These are phyloP conservation scores for Mythimna impura DNA, from an alignment of 2,888 invertebrate genomes.

Conservation along the genomic window DNA sequence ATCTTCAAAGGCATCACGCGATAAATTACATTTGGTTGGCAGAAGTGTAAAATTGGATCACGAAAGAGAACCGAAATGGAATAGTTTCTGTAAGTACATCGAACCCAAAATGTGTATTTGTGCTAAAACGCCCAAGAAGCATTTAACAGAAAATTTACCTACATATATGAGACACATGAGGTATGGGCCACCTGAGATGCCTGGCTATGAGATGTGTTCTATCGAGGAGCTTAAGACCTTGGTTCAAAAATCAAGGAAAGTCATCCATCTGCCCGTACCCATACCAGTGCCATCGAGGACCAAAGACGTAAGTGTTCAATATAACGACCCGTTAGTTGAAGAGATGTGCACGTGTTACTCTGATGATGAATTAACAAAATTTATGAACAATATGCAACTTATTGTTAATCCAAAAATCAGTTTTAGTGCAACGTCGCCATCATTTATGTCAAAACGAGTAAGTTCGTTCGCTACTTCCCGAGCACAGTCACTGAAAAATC, in stretches of 20 bases:
- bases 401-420: background rate
- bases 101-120: conserved; percentile 77
- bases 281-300: conserved; percentile 67
- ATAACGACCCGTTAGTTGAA: conserved; percentile 77
- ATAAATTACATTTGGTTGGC: conserved; percentile 72
- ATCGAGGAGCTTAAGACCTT: conserved; percentile 73
- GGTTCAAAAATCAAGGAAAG: conserved; percentile 70
- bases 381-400: background rate
- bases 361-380: conserved; percentile 21
- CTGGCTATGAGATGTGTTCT: conserved; percentile 79
- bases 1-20: background rate
- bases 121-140: conserved; percentile 77
- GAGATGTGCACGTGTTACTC: conserved; percentile 76
- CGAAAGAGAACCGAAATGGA: conserved; percentile 83
- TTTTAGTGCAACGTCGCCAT: background rate
- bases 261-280: conserved; percentile 19
- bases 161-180: conserved; percentile 81
- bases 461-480: conserved; percentile 73
- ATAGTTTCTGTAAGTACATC: conserved; percentile 77
- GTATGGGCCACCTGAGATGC: conserved; percentile 75
- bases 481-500: conserved; percentile 73
- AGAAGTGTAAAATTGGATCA: conserved; percentile 78
- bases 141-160: conserved; percentile 81
- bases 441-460: conserved; percentile 11
- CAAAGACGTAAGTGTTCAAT: conserved; percentile 76